Evolutionary conservation across 2,888 invertebrate genomes (phyloP).

Genomic region (Myathropa florea): DNA sequence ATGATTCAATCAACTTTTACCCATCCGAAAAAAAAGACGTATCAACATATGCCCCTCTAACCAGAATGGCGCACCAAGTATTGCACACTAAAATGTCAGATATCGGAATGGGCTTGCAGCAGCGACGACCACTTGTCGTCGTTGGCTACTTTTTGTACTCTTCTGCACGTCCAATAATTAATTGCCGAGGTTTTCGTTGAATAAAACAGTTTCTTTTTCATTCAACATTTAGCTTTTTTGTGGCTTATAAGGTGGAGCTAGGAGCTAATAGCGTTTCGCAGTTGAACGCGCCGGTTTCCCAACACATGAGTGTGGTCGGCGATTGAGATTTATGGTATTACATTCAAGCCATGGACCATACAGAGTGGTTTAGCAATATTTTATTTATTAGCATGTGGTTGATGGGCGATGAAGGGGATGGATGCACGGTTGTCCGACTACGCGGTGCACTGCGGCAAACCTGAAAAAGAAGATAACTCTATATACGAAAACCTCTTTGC

Average conservation of each 20-base stretch:
- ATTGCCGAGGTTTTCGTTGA: constrained; percentile 51
- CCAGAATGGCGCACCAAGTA: constrained; percentile 5
- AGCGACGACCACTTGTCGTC: constrained; percentile 39
- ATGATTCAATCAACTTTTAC: background rate
- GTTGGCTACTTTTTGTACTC: constrained; percentile 16
- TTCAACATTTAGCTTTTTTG: background rate
- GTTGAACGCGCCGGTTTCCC: constrained; percentile 47
- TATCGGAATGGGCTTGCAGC: constrained; percentile 44
- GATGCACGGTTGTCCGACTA: background rate
- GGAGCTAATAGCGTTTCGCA: constrained; percentile 43
- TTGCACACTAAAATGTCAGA: constrained; percentile 48
- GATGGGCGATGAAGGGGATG: background rate
- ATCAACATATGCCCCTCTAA: background rate
- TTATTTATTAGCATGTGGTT: constrained; percentile 53
- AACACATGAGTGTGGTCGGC: constrained; percentile 12
- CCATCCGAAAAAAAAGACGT: background rate
- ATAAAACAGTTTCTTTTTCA: constrained; percentile 4
- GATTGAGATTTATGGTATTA: constrained; percentile 46
- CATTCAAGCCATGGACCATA: constrained; percentile 43
- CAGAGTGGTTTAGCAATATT: constrained; percentile 52
- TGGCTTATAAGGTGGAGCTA: constrained; percentile 28
- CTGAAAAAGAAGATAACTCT: background rate
- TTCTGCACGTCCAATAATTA: constrained; percentile 40
- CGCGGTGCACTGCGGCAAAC: background rate
- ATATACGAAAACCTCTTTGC: background rate